Conservation (phyloP, 2,888 invertebrate genomes). For the Nymphalis polychloros region DNA sequence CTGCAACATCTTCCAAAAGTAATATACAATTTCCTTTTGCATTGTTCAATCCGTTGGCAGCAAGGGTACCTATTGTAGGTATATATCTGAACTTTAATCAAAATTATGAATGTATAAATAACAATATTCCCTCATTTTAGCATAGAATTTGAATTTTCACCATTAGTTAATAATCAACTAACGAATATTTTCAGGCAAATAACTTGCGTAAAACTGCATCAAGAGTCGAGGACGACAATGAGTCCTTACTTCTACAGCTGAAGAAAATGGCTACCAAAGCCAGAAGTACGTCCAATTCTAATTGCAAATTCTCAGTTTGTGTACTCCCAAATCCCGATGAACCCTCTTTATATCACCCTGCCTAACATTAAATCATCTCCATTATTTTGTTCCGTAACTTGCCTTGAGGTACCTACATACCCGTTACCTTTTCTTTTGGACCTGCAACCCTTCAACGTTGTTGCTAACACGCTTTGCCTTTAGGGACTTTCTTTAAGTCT, state of each 20-base stretch:
- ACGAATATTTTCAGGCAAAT: constrained; percentile 87
- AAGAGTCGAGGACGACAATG: constrained; percentile 98
- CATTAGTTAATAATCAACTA: constrained; percentile 53
- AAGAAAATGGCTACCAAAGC: constrained; percentile 96
- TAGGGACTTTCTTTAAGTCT: constrained; percentile 40
- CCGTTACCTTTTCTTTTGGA: constrained; percentile 48
- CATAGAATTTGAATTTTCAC: constrained; percentile 47
- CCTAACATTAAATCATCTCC: constrained; percentile 39
- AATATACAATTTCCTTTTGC: constrained; percentile 68
- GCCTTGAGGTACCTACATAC: constrained; percentile 35
- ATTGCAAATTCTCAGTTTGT: constrained; percentile 66
- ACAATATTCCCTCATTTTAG: constrained; percentile 36
- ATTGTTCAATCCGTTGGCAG: constrained; percentile 74
- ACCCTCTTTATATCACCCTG: constrained; percentile 41
- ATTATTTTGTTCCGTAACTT: constrained; percentile 43
- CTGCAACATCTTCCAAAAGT: constrained; percentile 49
- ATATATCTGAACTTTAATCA: constrained; percentile 50
- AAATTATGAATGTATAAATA: constrained; percentile 45
- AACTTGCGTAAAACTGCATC: constrained; percentile 93
- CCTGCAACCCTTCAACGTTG: constrained; percentile 52
- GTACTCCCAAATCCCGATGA: constrained; percentile 46
- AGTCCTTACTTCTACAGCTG: constrained; percentile 95
- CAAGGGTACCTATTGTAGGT: constrained; percentile 78
- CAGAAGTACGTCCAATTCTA: constrained; percentile 85
- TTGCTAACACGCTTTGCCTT: constrained; percentile 69